These are phyloP conservation scores for Saguinus imperator DNA, from an alignment of 2,113 vertebrate species.

Conservation along the genomic window DNA sequence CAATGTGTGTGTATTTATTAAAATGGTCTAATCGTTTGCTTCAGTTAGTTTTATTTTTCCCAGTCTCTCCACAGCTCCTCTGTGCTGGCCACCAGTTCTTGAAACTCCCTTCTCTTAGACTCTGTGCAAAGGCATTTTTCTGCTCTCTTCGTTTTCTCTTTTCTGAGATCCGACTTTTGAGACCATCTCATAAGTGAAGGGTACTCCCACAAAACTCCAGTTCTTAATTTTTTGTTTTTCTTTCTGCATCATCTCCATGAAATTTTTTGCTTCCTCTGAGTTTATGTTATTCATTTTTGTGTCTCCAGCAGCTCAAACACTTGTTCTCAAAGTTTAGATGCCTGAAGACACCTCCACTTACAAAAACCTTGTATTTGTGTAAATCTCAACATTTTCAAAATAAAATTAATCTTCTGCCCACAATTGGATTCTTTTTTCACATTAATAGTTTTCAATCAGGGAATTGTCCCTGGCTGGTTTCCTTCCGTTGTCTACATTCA, in stretches of 20 bases:
- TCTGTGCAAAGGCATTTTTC: neutral
- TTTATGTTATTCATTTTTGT: slow-evolving; percentile 22
- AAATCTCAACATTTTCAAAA: slow-evolving; percentile 18
- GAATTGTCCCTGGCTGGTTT: neutral
- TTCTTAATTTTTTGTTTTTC: neutral
- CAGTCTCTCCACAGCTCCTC: neutral
- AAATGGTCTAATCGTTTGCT: neutral
- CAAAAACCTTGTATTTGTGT: neutral
- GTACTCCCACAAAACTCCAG: neutral
- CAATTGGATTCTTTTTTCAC: neutral
- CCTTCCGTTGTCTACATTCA: slow-evolving; percentile 1
- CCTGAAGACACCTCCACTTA: neutral
- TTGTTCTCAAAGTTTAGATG: slow-evolving; percentile 2
- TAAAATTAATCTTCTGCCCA: slow-evolving; percentile 6
- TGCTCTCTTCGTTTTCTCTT: neutral
- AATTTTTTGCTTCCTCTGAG: neutral
- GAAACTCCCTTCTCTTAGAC: neutral
- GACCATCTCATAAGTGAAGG: neutral
- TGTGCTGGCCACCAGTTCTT: neutral
- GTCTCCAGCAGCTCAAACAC: slow-evolving; percentile 25
- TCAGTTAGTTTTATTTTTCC: neutral
- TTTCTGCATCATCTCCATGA: neutral
- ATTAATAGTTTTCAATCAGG: neutral
- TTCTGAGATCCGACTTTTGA: neutral
- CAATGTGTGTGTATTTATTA: neutral